Evolutionary conservation across 2,888 invertebrate genomes (phyloP), one percentile per base, ranked within the genome.

Genomic region (Athripsodes cinereus): DNA sequence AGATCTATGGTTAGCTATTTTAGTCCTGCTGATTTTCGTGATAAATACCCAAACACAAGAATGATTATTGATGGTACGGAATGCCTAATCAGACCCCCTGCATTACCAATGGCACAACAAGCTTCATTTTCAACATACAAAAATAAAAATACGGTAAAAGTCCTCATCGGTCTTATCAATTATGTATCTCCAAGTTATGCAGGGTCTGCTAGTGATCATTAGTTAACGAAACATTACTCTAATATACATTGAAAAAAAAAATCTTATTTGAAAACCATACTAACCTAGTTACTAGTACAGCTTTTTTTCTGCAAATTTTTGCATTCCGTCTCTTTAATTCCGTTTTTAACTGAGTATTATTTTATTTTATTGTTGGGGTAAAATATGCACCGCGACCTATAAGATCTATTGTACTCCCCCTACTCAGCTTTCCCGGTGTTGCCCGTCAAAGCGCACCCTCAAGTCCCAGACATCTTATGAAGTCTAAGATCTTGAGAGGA

Each of bases 151-250:
- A 57, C 57, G 2, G 52, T 57, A 26, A 53, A 52, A 26, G 21
- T 53, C 1, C 22, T 19, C 44, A 46, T 46, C 21, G 48, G 57
- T 19, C 52, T 53, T 16, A 26, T 57, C 8, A 52, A 40, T 19
- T 53, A 40, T 34, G 46, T 51, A n/a, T 57, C 53, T 22, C 44
- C 44, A 44, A 52, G 46, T 18, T 57, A 53, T 53, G 57, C 47
- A 22, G 64, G 64, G 2, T 62, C 62, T 31, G 52, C 52, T 1
- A 64, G 63, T 62, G 62, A 65, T 26, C 31, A 31, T 31, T 31
- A 31, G 31, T 31, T 8, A 31, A 31, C 6, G 8, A 8, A 31
- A 31, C 31, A 31, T 31, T 31, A 31, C 31, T 11, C 6, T 31
- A 31, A 31, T 31, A 11, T 31, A 11, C 11, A 31, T 31, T 31